Evolutionary conservation across 2,113 vertebrate genomes (phyloP), one percentile per base, ranked within the genome.

Genomic region (Pseudopodoces humilis): DNA sequence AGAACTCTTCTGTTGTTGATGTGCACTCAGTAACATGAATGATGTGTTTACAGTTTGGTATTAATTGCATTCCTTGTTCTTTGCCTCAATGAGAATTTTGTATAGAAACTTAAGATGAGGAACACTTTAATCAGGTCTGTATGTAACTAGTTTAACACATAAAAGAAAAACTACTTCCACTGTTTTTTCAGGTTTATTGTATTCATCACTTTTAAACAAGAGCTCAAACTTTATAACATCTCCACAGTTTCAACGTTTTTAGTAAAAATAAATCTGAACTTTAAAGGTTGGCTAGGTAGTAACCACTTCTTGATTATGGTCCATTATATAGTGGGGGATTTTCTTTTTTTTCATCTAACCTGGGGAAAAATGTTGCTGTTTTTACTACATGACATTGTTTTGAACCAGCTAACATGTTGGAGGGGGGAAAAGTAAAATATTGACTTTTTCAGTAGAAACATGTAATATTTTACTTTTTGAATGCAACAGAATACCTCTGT

Each of bases 1-100:
- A 96, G 94, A 97, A 86, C 96, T 97, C 96, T 91, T 94, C 80
- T 4, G 71, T 97, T 93, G 95, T 97, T 17, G 74, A 63, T 97
- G 96, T 98, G 97, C 96, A 94, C 97, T 93, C 97, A 31, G 93
- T 96, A 88, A 77, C 87, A 93, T 90, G 97, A 97, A 92, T 56
- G 77, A 81, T 8, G 94, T 97, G 97, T 98, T 97, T 96, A 98
- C 90, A 82, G 92, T 96, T 98, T 97, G 98, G 97, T 98, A 97
- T 98, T 97, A 96, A 98, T 97, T 97, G 97, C 97, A 98, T 98
- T 98, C 97, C 98, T 97, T 95, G 95, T 93, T 97, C 96, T 97
- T 98, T 96, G 97, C 97, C 95, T 97, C 96, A 81, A 52, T 96
- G 90, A 96, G 88, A 94, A 63, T 97, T 98, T 98, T 97, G 87